These are phyloP conservation scores for Centropus unirufus DNA, from an alignment of 2,113 vertebrate genomes.

Conservation along the genomic window DNA sequence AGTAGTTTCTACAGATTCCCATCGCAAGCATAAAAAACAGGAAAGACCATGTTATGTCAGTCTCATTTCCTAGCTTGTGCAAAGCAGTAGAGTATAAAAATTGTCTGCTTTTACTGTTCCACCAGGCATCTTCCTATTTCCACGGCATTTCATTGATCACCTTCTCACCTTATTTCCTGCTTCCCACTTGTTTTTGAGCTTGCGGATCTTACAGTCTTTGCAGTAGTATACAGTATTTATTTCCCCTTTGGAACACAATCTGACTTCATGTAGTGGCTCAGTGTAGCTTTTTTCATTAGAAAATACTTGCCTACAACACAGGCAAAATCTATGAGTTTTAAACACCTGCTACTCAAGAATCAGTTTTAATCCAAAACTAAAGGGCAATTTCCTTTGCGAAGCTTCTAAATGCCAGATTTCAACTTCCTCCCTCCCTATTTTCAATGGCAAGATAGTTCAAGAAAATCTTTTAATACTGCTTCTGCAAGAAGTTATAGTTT, in stretches of 20 bases:
- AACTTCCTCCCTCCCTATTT: neutral
- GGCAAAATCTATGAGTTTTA: neutral
- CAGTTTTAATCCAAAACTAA: neutral
- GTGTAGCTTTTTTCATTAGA: neutral
- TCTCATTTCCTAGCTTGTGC: neutral
- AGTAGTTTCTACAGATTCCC: neutral
- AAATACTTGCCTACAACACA: neutral
- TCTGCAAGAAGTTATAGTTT: neutral
- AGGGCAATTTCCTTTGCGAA: neutral
- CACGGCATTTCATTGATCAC: neutral
- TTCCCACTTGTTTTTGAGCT: neutral
- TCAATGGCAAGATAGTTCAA: neutral
- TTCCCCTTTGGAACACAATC: neutral
- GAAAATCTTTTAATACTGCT: neutral
- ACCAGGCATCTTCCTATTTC: neutral
- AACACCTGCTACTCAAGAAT: neutral
- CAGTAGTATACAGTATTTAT: neutral
- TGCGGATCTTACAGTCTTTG: neutral
- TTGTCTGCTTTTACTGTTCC: neutral
- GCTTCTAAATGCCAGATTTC: neutral
- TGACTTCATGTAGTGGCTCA: neutral
- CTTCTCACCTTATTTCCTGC: neutral
- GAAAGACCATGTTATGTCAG: neutral
- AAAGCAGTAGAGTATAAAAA: neutral
- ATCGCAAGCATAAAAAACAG: neutral